These are phyloP conservation scores for Burhinus bistriatus DNA, from an alignment of 2,113 vertebrate species.

Conservation along the genomic window DNA sequence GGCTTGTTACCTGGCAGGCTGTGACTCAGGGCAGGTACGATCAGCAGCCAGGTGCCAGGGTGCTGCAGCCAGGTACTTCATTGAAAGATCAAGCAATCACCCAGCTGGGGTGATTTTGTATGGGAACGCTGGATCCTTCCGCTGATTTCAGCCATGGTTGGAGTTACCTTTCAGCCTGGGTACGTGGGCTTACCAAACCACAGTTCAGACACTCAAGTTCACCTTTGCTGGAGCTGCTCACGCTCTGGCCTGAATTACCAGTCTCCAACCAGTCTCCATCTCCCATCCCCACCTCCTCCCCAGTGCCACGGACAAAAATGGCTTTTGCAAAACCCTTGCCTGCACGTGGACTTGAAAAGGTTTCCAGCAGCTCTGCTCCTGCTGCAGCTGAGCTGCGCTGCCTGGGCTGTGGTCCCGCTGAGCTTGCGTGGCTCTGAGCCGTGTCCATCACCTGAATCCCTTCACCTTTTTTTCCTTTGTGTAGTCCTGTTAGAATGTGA, in stretches of 20 bases:
- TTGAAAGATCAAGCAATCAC: background rate
- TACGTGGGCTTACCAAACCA: background rate
- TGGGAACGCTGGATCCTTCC: background rate
- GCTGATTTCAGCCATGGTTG: background rate
- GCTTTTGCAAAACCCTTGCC: background rate
- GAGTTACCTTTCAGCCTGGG: background rate
- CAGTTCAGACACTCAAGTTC: background rate
- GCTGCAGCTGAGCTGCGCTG: background rate
- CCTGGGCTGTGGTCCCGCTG: background rate
- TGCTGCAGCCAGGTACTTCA: background rate
- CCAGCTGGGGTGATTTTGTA: background rate
- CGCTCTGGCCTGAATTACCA: background rate
- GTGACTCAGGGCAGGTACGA: background rate
- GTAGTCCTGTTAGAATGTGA: background rate
- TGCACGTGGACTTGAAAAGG: background rate
- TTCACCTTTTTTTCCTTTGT: background rate
- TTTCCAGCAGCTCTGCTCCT: background rate
- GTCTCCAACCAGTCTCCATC: background rate
- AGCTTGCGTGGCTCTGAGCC: background rate
- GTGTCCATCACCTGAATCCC: background rate
- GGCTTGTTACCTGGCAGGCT: background rate
- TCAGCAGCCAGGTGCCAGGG: accelerated
- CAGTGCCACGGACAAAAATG: background rate
- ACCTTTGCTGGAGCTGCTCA: background rate
- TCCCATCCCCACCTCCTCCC: background rate